Percentiles rank a stretch among this genome's conserved stretches.
phyloP scores from a whole-genome alignment of 37 sponge, comb jelly and placozoan genomes.

The Spongilla lacustris region DNA sequence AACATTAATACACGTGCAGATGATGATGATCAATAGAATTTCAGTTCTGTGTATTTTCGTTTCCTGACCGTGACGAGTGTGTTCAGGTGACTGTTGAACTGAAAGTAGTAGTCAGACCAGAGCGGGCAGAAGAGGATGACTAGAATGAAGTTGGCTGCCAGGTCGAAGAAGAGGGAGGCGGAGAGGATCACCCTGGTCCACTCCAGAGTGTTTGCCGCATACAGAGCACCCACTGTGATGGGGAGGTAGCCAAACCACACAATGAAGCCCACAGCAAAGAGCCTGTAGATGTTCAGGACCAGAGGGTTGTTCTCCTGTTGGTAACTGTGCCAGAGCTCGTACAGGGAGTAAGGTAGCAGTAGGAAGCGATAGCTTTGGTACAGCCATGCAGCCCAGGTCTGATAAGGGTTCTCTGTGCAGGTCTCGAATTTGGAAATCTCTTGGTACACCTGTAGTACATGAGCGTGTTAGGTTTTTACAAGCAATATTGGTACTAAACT shows the following conservation, averaged over 20 bases:
- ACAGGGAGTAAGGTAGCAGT: conserved; percentile 52
- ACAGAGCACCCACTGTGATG: conserved; percentile 9
- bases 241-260: conserved; percentile 82
- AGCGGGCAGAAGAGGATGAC: conserved; percentile 57
- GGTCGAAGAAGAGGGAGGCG: conserved; percentile 40
- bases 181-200: not conserved
- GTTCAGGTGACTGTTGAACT: conserved; percentile 63
- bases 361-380: conserved; percentile 47
- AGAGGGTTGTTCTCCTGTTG: conserved; percentile 57
- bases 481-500: not conserved
- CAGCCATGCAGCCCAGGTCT: conserved; percentile 64
- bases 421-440: conserved; percentile 24
- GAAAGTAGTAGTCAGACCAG: conserved; percentile 67
- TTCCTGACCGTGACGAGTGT: not conserved
- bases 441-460: conserved; percentile 21
- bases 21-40: not conserved
- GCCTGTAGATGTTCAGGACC: conserved; percentile 40
- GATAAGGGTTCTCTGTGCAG: conserved; percentile 7
- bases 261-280: conserved; percentile 29
- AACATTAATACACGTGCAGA: not conserved
- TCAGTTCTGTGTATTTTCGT: not conserved
- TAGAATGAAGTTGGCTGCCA: conserved; percentile 30
- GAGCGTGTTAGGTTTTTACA: not conserved
- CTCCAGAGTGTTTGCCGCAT: conserved; percentile 28
- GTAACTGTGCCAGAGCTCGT: conserved; percentile 62